Percentiles rank a stretch among this genome's conserved stretches.
phyloP scores from a whole-genome alignment of 2,888 invertebrate species.

The Eristalis pertinax region DNA sequence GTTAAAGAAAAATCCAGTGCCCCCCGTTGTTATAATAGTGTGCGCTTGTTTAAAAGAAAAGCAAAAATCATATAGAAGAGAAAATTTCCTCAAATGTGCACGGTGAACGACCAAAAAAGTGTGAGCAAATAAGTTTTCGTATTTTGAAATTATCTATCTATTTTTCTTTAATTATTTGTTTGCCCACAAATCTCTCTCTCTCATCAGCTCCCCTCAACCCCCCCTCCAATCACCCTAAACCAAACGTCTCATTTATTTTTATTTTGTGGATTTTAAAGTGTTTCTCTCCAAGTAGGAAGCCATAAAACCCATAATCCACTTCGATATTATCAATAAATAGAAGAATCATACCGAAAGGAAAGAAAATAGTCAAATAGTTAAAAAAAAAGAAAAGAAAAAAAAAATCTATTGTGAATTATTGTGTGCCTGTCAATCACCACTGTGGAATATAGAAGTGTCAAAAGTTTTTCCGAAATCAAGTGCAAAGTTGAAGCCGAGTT shows the following conservation, averaged over 20 bases:
- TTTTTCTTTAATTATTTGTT: constrained; percentile 2
- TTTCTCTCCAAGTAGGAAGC: constrained; percentile 21
- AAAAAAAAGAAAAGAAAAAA: background rate
- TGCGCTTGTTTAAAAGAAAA: background rate
- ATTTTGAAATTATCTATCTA: constrained; percentile 19
- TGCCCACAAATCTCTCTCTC: constrained; percentile 1
- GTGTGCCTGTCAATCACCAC: constrained; percentile 39
- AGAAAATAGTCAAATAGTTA: constrained; percentile 1
- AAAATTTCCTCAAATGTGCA: constrained; percentile 16
- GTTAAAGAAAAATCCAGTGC: constrained; percentile 42
- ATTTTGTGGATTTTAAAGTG: background rate
- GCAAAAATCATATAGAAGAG: background rate
- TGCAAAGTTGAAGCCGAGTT: constrained; percentile 11
- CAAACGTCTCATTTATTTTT: background rate
- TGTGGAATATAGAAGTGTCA: constrained; percentile 46
- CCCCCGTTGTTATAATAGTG: constrained; percentile 7
- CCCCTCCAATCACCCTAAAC: too few relatives aligned
- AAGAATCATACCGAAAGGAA: constrained; percentile 11
- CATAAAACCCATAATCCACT: constrained; percentile 28
- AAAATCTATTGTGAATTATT: constrained; percentile 54
- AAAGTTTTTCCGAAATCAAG: background rate
- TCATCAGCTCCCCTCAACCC: background rate
- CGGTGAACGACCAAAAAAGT: constrained; percentile 22
- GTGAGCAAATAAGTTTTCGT: constrained; percentile 32
- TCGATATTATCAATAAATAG: constrained; percentile 32